Evolutionary conservation across 2,113 vertebrate species (phyloP).

Genomic region (Riparia riparia): DNA sequence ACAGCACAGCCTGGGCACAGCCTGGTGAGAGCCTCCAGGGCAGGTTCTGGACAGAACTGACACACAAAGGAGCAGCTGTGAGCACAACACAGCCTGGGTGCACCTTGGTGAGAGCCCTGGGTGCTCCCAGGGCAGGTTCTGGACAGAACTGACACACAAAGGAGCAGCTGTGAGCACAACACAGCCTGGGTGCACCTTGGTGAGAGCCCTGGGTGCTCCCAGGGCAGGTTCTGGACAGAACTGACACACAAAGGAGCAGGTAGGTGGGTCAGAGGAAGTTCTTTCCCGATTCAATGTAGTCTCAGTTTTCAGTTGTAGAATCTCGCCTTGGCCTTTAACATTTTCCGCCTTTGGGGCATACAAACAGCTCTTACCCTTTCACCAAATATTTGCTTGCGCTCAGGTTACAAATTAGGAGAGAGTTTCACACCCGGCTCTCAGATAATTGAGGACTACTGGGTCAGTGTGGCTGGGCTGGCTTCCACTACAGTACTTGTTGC

Average conservation of each 20-base stretch:
- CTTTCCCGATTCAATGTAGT: background rate
- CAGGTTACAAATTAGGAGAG: background rate
- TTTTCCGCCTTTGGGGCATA: background rate
- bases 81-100: background rate
- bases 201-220: too few species aligned
- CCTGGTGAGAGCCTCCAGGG: too few species aligned
- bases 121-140: background rate
- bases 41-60: too few species aligned
- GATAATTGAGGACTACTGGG: background rate
- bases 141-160: background rate
- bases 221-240: background rate
- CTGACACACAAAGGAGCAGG: background rate
- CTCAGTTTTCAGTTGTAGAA: background rate
- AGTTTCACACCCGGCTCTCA: background rate
- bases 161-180: background rate
- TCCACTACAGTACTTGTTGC: background rate
- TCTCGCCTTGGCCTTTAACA: background rate
- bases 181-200: accelerated
- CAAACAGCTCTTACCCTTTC: background rate
- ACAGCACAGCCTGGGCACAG: too few species aligned
- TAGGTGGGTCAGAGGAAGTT: background rate
- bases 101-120: too few species aligned
- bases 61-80: too few species aligned
- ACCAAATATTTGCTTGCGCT: constrained; percentile 24
- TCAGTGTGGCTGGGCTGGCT: background rate